Percentiles rank a stretch among this genome's conserved stretches.
Evolutionary conservation across 1,140 invertebrate genomes (phyloP).

Genomic region (Arctopsyche grandis): DNA sequence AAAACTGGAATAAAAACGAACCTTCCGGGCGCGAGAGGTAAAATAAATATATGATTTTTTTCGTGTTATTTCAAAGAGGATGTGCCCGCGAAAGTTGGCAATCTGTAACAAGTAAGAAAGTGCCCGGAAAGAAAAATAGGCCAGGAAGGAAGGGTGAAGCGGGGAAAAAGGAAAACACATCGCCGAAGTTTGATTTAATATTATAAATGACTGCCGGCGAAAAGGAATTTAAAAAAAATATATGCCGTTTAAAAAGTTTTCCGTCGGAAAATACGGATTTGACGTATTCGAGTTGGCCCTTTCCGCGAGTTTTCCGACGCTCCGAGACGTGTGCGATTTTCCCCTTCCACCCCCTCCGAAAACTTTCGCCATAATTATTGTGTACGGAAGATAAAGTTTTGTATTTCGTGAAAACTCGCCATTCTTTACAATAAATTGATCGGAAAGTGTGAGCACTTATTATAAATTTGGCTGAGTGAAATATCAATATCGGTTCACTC

Average conservation of each 20-base stretch:
- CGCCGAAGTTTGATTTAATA: slow-evolving; percentile 42
- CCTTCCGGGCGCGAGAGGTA: slow-evolving; percentile 1
- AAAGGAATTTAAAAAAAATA: neutral
- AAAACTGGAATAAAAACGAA: slow-evolving; percentile 5
- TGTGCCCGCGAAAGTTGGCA: neutral
- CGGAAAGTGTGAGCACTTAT: no score
- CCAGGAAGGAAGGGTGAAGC: neutral
- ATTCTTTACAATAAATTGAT: no score
- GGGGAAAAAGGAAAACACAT: slow-evolving; percentile 9
- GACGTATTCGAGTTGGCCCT: neutral
- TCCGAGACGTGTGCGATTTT: neutral
- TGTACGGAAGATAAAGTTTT: no score
- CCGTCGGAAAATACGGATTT: neutral
- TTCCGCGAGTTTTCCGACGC: neutral
- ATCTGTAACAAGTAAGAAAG: neutral
- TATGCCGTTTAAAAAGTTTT: neutral
- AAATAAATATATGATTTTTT: slow-evolving; percentile 19
- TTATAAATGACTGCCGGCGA: slow-evolving; percentile 27
- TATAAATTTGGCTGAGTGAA: no score
- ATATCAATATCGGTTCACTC: no score
- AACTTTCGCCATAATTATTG: no score
- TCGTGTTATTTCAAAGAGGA: slow-evolving; percentile 11
- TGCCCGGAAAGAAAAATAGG: slow-evolving; percentile 5
- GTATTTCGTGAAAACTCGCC: no score
- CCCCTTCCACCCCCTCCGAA: neutral